These are phyloP conservation scores for Scytalopus superciliaris DNA, from an alignment of 2,113 vertebrate species.

Conservation along the genomic window DNA sequence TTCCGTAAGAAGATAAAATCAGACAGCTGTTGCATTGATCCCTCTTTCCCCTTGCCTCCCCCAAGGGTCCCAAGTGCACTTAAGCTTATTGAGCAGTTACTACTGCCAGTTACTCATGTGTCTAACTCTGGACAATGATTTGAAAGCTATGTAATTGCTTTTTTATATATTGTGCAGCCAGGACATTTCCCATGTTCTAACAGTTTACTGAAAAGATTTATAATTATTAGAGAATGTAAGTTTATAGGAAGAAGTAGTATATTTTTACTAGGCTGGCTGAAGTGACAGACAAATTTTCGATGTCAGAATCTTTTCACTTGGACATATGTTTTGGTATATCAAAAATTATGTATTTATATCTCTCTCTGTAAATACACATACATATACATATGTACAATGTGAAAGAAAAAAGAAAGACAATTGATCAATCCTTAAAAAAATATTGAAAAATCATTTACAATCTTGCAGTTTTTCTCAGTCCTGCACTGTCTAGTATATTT, in stretches of 20 bases:
- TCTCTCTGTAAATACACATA: background rate
- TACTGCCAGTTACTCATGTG: background rate
- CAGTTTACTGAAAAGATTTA: background rate
- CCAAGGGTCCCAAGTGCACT: background rate
- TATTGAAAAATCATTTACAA: background rate
- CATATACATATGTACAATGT: background rate
- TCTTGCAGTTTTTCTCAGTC: background rate
- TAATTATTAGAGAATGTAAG: background rate
- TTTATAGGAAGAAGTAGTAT: background rate
- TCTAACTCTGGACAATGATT: background rate
- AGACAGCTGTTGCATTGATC: background rate
- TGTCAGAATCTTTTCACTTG: background rate
- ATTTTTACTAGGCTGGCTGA: background rate
- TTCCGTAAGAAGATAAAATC: background rate
- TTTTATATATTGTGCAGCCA: constrained; percentile 26
- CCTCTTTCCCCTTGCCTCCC: background rate
- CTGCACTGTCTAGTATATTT: background rate
- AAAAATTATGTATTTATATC: background rate
- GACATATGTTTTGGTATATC: background rate
- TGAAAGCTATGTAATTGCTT: constrained; percentile 31
- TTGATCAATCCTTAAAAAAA: background rate
- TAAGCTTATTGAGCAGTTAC: background rate
- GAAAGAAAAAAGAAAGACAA: background rate
- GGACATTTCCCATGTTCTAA: background rate
- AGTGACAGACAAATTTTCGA: background rate